These are phyloP conservation scores for Cheirogaleus medius DNA, from an alignment of 2,113 vertebrate genomes.

Conservation along the genomic window DNA sequence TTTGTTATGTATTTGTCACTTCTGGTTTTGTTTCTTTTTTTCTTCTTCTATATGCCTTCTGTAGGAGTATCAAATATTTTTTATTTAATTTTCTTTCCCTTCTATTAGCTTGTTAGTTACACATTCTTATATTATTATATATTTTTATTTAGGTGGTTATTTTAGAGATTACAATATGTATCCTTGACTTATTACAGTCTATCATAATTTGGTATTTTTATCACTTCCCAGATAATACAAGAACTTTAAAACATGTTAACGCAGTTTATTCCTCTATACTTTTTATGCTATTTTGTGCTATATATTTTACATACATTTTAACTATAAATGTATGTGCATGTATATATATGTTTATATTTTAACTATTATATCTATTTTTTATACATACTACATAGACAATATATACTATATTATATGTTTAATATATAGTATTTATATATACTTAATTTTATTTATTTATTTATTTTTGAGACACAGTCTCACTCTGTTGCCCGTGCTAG, in stretches of 20 bases:
- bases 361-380: background rate
- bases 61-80: background rate
- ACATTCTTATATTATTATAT: background rate
- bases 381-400: background rate
- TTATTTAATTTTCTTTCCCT: background rate
- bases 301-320: background rate
- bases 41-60: background rate
- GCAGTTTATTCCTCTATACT: background rate
- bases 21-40: constrained; percentile 16
- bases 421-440: background rate
- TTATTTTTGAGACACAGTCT: too few relatives aligned
- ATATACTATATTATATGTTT: background rate
- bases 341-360: background rate
- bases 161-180: constrained; percentile 8
- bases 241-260: constrained; percentile 27
- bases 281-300: background rate
- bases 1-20: background rate
- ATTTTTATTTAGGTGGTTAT: background rate
- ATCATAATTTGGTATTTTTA: constrained; percentile 38
- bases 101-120: background rate
- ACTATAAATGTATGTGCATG: background rate
- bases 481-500: too few relatives aligned
- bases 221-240: background rate
- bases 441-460: too few relatives aligned
- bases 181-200: background rate